These are phyloP conservation scores for Xylota segnis DNA, from an alignment of 2,888 invertebrate genomes.

Conservation along the genomic window DNA sequence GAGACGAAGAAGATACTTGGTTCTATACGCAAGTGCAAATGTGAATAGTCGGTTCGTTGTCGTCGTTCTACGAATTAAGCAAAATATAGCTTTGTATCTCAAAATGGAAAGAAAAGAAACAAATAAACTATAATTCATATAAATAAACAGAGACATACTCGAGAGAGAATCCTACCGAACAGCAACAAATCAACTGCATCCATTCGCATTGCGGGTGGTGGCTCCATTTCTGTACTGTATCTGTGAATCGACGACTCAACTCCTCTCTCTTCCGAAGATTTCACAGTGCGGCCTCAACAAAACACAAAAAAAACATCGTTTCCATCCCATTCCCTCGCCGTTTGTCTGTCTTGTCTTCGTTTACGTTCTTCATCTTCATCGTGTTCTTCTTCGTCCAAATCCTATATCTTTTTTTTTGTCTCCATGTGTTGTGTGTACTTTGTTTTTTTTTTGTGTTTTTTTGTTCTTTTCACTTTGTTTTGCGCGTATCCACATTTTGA, in stretches of 20 bases:
- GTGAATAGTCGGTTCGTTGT: slow-evolving; percentile 55
- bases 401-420: slow-evolving; percentile 35
- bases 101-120: slow-evolving; percentile 29
- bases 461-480: slow-evolving; percentile 14
- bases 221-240: slow-evolving; percentile 22
- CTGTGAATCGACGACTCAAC: slow-evolving; percentile 7
- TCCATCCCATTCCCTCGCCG: slow-evolving; percentile 49
- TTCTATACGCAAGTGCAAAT: slow-evolving; percentile 70
- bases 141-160: slow-evolving; percentile 11
- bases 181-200: slow-evolving; percentile 47
- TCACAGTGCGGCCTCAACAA: slow-evolving; percentile 33
- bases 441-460: not conserved
- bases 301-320: slow-evolving; percentile 29
- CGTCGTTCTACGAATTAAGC: slow-evolving; percentile 29
- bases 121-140: slow-evolving; percentile 26
- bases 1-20: slow-evolving; percentile 42
- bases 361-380: slow-evolving; percentile 31
- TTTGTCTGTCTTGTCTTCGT: slow-evolving; percentile 19
- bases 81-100: slow-evolving; percentile 25
- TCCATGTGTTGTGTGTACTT: slow-evolving; percentile 41
- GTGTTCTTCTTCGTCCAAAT: slow-evolving; percentile 45
- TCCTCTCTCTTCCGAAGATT: slow-evolving; percentile 50
- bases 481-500: slow-evolving; percentile 52
- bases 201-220: slow-evolving; percentile 71
- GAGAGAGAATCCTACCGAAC: slow-evolving; percentile 21